These are phyloP conservation scores for Lateolabrax maculatus DNA, from an alignment of 2,797 vertebrate genomes.

Conservation along the genomic window DNA sequence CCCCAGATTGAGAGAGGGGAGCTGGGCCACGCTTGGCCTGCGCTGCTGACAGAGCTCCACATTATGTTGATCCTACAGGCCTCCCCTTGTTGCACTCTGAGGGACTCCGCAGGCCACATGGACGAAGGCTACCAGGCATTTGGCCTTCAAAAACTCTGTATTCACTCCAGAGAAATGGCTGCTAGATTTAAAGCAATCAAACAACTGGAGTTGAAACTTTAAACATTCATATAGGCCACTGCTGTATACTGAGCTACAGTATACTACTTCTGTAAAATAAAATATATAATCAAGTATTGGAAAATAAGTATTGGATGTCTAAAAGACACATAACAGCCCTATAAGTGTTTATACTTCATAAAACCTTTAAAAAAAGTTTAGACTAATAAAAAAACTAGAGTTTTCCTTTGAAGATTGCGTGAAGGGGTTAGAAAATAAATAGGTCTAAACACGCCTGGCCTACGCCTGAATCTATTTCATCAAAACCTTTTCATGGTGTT, in stretches of 20 bases:
- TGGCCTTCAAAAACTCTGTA: constrained; percentile 37
- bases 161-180: constrained; percentile 31
- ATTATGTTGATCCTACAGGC: constrained; percentile 81
- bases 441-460: constrained; percentile 14
- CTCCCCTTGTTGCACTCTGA: constrained; percentile 75
- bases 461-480: constrained; percentile 11
- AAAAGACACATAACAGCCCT: not conserved
- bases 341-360: not conserved
- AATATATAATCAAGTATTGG: not conserved
- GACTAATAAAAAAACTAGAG: too few species aligned
- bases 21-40: constrained; percentile 55
- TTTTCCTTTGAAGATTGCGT: constrained; percentile 12
- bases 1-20: constrained; percentile 66
- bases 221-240: not conserved
- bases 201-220: constrained; percentile 15
- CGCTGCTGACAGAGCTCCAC: constrained; percentile 78
- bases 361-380: not conserved
- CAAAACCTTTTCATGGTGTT: constrained; percentile 17
- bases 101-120: constrained; percentile 61
- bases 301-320: not conserved
- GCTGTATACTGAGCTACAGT: not conserved
- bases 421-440: constrained; percentile 24
- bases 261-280: not conserved
- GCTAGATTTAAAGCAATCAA: constrained; percentile 33
- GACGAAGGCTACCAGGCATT: constrained; percentile 41